These are phyloP conservation scores for Mormyrops boulengeri DNA, from an alignment of 2,797 vertebrate species.

Conservation along the genomic window DNA sequence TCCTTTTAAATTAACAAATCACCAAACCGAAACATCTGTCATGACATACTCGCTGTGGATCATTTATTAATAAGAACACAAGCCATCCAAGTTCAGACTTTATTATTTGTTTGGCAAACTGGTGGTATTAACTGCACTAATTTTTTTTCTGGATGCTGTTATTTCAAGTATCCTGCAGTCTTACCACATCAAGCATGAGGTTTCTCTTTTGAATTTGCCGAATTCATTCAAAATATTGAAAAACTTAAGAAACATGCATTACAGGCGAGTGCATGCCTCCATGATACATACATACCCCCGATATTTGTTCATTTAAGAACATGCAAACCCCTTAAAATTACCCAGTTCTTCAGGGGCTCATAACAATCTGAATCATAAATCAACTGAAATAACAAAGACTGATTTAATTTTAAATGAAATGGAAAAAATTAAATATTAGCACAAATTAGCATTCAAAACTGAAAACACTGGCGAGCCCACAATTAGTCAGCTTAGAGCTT, in stretches of 20 bases:
- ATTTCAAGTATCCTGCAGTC: background rate
- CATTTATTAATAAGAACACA: background rate
- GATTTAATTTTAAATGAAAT: background rate
- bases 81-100: background rate
- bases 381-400: background rate
- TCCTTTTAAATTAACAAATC: background rate
- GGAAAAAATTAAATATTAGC: background rate
- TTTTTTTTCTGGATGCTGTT: background rate
- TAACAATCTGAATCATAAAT: background rate
- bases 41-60: background rate
- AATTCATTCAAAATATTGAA: background rate
- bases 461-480: background rate
- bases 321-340: background rate
- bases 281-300: background rate
- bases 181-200: background rate
- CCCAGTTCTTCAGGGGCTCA: background rate
- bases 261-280: background rate
- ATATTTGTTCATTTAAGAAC: background rate
- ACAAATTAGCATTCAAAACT: background rate
- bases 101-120: background rate
- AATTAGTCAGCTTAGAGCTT: background rate
- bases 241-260: background rate
- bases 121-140: background rate
- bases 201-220: background rate
- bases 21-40: background rate